Percentiles rank a stretch among this genome's conserved stretches.
These are phyloP conservation scores for Melanotus villosus DNA, from an alignment of 2,888 invertebrate species.

Conservation along the genomic window DNA sequence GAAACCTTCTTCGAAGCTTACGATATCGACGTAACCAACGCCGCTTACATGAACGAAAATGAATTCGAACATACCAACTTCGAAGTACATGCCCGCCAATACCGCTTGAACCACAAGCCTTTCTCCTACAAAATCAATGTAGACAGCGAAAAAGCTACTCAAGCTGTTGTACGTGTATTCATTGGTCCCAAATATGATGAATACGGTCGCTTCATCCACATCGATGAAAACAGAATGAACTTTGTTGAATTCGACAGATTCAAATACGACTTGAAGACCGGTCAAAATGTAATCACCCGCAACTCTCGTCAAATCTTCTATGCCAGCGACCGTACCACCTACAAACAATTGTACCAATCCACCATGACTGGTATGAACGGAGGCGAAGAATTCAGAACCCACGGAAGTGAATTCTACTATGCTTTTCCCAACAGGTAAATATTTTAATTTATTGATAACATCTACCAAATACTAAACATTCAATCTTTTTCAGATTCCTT, in stretches of 20 bases:
- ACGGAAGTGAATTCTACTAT: conserved; percentile 73
- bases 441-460: no score
- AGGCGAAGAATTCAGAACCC: conserved; percentile 70
- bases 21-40: conserved; percentile 75
- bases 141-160: conserved; percentile 72
- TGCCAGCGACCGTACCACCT: conserved; percentile 76
- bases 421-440: conserved; percentile 78
- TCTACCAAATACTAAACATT: background rate
- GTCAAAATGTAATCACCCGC: conserved; percentile 79
- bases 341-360: conserved; percentile 75
- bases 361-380: conserved; percentile 71
- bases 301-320: conserved; percentile 78
- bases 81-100: conserved; percentile 75
- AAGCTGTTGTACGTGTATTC: conserved; percentile 76
- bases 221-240: conserved; percentile 74
- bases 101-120: conserved; percentile 79
- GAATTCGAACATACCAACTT: conserved; percentile 67
- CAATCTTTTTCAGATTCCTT: conserved; percentile 67
- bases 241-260: conserved; percentile 76
- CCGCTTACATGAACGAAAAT: conserved; percentile 68
- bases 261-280: conserved; percentile 73
- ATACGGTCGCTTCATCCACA: conserved; percentile 69
- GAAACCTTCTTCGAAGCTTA: conserved; percentile 79
- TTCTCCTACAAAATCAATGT: conserved; percentile 76
- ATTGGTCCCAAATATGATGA: conserved; percentile 80